These are phyloP conservation scores for Alectura lathami DNA, from an alignment of 2,113 vertebrate genomes.

Conservation along the genomic window DNA sequence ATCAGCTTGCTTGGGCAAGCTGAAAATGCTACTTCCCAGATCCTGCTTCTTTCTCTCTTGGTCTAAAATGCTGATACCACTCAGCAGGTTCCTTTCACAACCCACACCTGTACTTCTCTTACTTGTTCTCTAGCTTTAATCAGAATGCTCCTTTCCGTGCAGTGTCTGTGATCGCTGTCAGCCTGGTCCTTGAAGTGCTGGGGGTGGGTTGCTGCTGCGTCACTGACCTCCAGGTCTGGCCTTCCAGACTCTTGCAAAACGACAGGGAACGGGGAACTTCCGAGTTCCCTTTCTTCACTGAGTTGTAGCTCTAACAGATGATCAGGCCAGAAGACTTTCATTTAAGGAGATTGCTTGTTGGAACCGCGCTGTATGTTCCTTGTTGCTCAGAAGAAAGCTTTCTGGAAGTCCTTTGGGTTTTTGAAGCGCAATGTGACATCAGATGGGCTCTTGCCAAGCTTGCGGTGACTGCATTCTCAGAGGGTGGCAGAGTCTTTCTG, in stretches of 20 bases:
- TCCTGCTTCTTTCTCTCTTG: background rate
- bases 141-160: background rate
- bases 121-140: background rate
- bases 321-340: background rate
- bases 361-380: background rate
- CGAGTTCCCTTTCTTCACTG: background rate
- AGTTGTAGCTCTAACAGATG: background rate
- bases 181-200: background rate
- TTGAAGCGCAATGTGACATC: background rate
- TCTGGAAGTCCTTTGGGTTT: background rate
- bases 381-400: background rate
- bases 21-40: background rate
- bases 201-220: background rate
- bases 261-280: accelerated
- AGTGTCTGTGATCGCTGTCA: background rate
- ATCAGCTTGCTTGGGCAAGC: background rate
- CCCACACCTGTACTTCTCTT: background rate
- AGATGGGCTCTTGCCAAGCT: background rate
- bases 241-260: background rate
- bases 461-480: accelerated
- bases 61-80: background rate
- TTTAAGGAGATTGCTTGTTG: background rate
- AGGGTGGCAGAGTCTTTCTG: background rate
- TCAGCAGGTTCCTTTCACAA: background rate
- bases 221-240: background rate